Percentiles rank a stretch among this genome's conserved stretches.
These are phyloP conservation scores for Noctua janthina DNA, from an alignment of 2,888 invertebrate species.

Conservation along the genomic window DNA sequence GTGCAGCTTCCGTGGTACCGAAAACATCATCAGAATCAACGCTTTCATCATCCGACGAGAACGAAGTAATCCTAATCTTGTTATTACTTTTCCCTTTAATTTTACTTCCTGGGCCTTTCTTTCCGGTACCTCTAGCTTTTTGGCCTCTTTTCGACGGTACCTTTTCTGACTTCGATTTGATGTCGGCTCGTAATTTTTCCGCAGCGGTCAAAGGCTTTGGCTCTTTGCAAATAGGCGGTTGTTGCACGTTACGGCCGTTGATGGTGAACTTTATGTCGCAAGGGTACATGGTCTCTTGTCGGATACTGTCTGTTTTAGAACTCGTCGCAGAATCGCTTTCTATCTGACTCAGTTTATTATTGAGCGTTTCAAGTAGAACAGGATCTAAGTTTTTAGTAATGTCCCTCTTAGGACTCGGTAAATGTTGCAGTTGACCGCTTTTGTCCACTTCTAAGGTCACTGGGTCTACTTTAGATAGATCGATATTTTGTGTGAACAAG, in stretches of 20 bases:
- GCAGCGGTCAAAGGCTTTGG: constrained; percentile 86
- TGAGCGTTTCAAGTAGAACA: constrained; percentile 92
- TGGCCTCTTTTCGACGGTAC: constrained; percentile 91
- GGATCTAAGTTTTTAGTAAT: constrained; percentile 93
- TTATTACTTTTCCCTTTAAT: constrained; percentile 92
- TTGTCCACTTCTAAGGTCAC: constrained; percentile 93
- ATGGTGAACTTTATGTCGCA: constrained; percentile 90
- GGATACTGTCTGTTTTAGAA: constrained; percentile 93
- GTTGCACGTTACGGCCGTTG: constrained; percentile 85
- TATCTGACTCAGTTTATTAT: constrained; percentile 93
- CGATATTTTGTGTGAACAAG: constrained; percentile 94
- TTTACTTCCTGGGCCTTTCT: constrained; percentile 89
- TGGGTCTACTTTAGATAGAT: constrained; percentile 93
- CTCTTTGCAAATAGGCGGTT: constrained; percentile 85
- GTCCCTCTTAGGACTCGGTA: constrained; percentile 93
- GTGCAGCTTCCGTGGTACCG: constrained; percentile 94
- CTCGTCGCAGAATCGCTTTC: constrained; percentile 94
- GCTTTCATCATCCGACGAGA: constrained; percentile 94
- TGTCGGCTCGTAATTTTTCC: constrained; percentile 88
- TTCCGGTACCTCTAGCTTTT: constrained; percentile 91
- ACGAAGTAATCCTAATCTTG: constrained; percentile 94
- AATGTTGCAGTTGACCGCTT: constrained; percentile 91
- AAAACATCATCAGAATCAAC: constrained; percentile 94
- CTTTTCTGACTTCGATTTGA: constrained; percentile 91
- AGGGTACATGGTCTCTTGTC: constrained; percentile 88